A percentile compares a stretch with the other conserved stretches of the same genome.
phyloP scores from a whole-genome alignment of 2,797 vertebrate species.

The Discoglossus pictus region DNA sequence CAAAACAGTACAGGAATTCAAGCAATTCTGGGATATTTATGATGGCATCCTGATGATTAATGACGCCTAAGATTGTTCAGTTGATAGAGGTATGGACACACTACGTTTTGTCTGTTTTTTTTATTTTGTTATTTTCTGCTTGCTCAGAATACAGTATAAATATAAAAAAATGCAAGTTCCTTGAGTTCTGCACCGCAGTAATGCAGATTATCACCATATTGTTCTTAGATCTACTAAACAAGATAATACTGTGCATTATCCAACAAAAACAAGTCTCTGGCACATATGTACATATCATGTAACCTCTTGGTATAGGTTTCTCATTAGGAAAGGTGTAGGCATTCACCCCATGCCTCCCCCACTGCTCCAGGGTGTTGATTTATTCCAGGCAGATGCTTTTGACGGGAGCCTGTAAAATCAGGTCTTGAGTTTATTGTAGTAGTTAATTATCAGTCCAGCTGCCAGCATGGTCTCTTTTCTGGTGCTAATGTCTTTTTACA shows the following conservation, averaged over 20 bases:
- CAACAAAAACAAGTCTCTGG: slow-evolving; percentile 19
- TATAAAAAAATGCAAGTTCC: no score
- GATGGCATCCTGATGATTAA: no score
- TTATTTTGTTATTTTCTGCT: no score
- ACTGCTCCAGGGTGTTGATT: slow-evolving; percentile 68
- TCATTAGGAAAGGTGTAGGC: slow-evolving; percentile 26
- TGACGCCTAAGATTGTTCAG: no score
- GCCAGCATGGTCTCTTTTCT: slow-evolving; percentile 58
- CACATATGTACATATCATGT: slow-evolving; percentile 14
- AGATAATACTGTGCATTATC: slow-evolving; percentile 23
- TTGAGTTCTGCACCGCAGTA: no score
- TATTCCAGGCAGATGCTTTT: slow-evolving; percentile 81
- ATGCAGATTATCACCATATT: not conserved
- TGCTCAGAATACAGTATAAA: no score
- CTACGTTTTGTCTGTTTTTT: no score
- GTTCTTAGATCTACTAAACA: no score
- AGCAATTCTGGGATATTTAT: no score
- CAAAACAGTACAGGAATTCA: no score
- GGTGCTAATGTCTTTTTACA: slow-evolving; percentile 65
- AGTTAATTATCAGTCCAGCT: slow-evolving; percentile 69
- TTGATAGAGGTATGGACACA: no score
- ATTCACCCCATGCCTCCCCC: slow-evolving; percentile 46
- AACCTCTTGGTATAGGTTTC: slow-evolving; percentile 35
- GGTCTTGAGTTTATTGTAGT: slow-evolving; percentile 73
- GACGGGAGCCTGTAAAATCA: slow-evolving; percentile 82